These are phyloP conservation scores for Pollenia amentaria DNA, from an alignment of 2,888 invertebrate species.

Conservation along the genomic window DNA sequence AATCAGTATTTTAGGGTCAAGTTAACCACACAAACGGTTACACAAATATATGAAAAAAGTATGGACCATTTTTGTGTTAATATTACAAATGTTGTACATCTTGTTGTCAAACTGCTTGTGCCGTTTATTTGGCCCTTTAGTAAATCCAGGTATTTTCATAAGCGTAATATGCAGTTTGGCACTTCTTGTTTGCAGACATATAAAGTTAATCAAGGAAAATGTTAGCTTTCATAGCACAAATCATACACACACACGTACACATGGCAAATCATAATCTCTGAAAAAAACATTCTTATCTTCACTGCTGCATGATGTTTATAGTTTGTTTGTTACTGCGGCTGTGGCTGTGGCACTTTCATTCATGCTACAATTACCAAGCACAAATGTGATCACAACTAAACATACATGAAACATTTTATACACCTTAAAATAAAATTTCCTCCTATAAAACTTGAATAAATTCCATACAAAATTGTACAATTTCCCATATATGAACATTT, in stretches of 20 bases:
- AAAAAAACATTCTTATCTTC: constrained; percentile 57
- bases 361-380: background rate
- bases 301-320: constrained; percentile 43
- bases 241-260: background rate
- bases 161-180: too few relatives aligned
- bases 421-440: constrained; percentile 25
- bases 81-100: too few relatives aligned
- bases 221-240: background rate
- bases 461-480: constrained; percentile 12
- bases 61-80: too few relatives aligned
- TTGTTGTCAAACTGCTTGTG: too few relatives aligned
- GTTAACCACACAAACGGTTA: too few relatives aligned
- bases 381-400: constrained; percentile 2
- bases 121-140: too few relatives aligned
- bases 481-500: background rate
- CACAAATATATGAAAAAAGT: too few relatives aligned
- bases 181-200: too few relatives aligned
- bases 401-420: background rate
- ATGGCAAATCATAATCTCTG: constrained; percentile 44
- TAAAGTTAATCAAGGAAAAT: background rate
- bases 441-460: constrained; percentile 14
- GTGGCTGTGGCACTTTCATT: constrained; percentile 1
- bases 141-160: too few relatives aligned
- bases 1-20: too few relatives aligned
- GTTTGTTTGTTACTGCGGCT: background rate